Evolutionary conservation across 2,797 vertebrate species (phyloP), one percentile per base, ranked within the genome.

Genomic region (Anisognathus igniventris): DNA sequence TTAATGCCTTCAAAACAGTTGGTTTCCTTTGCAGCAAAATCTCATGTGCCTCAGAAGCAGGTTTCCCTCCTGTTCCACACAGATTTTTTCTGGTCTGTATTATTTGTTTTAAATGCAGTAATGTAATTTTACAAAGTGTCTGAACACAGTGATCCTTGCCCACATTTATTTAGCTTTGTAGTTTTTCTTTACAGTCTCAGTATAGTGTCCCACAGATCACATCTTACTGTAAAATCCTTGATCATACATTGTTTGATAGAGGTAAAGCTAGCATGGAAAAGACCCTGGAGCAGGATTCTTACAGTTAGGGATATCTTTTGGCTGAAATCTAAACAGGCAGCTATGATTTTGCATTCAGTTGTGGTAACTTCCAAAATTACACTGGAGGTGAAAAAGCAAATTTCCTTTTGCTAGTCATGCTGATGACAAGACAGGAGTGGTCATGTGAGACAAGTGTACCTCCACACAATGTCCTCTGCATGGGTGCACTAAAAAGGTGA

Each of bases 31-130:
- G 28, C 14, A 75, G 6, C 5, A 74, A 66, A 85, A 79, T 79
- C 47, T 35, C 20, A 35, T 37, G 24, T 14, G 15, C 31, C 7
- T 20, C 33, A 65, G 24, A n/a, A 56, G 3, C 27, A 85, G 27
- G 2, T 12, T 70, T 53, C 39, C 53, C 27, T 47, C 9, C 7
- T 78, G 9, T 28, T 9, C 24, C 44, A 37, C 0, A 0, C 4
- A 21, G 0, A 16, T 27, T 50, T 50, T 61, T 60, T 62, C 10
- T 42, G 9, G 6, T 5, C 23, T 66, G 4, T 75, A 53, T 44
- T 65, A 65, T 40, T 25, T 61, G 19, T 35, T 60, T 35, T 39
- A 37, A 48, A 35, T 30, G 14, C 15, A 57, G 3, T 23, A 45
- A 68, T 65, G 28, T 30, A 4, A 23, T 30, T 83, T 64, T 47